phyloP scores from a whole-genome alignment of 2,113 vertebrate genomes.

The Sinocyclocheilus maitianheensis region DNA sequence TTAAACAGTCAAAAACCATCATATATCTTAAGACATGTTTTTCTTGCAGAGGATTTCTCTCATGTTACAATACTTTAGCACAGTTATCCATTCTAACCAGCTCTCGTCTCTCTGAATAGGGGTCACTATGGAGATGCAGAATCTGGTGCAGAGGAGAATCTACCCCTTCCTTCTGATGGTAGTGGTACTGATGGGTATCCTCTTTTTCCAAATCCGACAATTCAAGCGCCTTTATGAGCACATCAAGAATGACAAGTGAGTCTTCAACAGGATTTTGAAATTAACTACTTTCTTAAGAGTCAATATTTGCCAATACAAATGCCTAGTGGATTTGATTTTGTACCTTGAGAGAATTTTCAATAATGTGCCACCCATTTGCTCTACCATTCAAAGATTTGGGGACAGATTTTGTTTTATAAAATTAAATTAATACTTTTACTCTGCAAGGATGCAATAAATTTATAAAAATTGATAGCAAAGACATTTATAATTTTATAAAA shows the following conservation, averaged over 20 bases:
- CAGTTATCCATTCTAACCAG: neutral
- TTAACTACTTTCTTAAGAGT: neutral
- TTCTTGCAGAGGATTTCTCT: neutral
- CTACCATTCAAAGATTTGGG: neutral
- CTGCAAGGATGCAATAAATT: neutral
- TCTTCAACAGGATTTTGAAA: conserved; percentile 1
- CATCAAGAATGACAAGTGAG: conserved; percentile 99
- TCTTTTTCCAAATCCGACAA: conserved; percentile 98
- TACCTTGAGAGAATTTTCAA: neutral
- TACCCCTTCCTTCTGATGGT: conserved; percentile 98
- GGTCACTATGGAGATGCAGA: conserved; percentile 95
- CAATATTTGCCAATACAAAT: neutral
- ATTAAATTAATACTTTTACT: neutral
- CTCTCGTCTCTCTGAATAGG: conserved; percentile 71
- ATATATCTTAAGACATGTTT: neutral
- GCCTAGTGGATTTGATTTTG: neutral
- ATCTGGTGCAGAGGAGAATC: conserved; percentile 94
- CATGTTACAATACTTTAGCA: neutral
- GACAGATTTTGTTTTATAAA: neutral
- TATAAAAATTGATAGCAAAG: neutral
- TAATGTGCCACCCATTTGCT: neutral
- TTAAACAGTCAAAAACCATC: neutral
- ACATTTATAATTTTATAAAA: neutral
- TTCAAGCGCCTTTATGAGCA: conserved; percentile 99
- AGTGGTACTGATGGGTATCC: conserved; percentile 91